phyloP scores from a whole-genome alignment of 2,113 vertebrate genomes.

The Antechinus flavipes region DNA sequence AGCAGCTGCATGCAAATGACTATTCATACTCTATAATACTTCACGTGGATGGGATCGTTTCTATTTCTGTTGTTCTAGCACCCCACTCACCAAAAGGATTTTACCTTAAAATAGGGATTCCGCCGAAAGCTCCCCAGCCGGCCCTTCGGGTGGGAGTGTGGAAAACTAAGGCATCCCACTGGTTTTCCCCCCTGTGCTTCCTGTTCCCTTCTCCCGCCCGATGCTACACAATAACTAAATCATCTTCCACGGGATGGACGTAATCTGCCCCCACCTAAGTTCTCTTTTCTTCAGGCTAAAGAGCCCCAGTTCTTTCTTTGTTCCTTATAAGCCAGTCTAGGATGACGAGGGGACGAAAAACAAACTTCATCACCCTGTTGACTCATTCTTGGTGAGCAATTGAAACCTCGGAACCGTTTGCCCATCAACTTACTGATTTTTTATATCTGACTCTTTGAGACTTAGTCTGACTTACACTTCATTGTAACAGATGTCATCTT shows the following conservation, averaged over 20 bases:
- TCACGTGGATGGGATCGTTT: neutral
- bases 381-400: neutral
- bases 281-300: neutral
- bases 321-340: neutral
- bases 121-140: neutral
- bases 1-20: conserved; percentile 78
- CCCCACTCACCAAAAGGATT: neutral
- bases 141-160: neutral
- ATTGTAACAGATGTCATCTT: neutral
- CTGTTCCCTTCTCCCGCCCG: neutral
- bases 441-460: neutral
- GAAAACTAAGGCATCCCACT: neutral
- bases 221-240: neutral
- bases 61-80: neutral
- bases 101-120: neutral
- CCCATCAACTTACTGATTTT: too few species aligned
- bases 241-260: neutral
- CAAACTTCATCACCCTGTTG: neutral
- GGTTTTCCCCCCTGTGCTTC: neutral
- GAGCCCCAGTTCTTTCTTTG: neutral
- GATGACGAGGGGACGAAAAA: too few species aligned
- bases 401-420: neutral
- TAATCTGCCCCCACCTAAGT: neutral
- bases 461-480: neutral
- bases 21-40: conserved; percentile 29